A percentile compares a stretch with the other conserved stretches of the same genome.
Evolutionary conservation across 2,797 vertebrate species (phyloP).

Genomic region (Arrhamphus sclerolepis): DNA sequence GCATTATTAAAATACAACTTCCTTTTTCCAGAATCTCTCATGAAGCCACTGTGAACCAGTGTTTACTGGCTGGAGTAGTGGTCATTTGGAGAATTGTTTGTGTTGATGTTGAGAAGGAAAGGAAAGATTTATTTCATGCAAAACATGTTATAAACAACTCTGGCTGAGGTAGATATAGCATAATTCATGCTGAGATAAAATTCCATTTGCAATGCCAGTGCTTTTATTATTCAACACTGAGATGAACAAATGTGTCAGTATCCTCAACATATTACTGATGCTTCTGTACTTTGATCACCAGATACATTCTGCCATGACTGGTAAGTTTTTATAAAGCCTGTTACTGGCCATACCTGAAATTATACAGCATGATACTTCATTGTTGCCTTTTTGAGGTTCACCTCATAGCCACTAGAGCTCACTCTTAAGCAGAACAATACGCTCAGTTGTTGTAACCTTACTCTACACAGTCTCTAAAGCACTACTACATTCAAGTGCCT

Average conservation of each 20-base stretch:
- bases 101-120: constrained; percentile 33
- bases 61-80: constrained; percentile 30
- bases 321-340: no score
- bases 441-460: constrained; percentile 23
- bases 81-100: constrained; percentile 37
- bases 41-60: constrained; percentile 35
- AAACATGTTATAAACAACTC: constrained; percentile 4
- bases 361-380: constrained; percentile 12
- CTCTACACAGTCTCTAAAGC: constrained; percentile 50
- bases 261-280: neutral
- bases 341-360: neutral
- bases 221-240: no score
- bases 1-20: constrained; percentile 71
- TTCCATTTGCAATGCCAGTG: no score
- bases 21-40: constrained; percentile 52
- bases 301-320: neutral
- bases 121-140: constrained; percentile 21
- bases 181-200: no score
- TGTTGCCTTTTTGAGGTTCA: constrained; percentile 65
- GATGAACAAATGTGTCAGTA: no score
- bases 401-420: constrained; percentile 81
- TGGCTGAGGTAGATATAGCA: neutral
- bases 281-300: neutral
- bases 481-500: constrained; percentile 39
- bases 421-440: constrained; percentile 81